A percentile compares a stretch with the other conserved stretches of the same genome.
These are phyloP conservation scores for Philhelius pedissequus DNA, from an alignment of 2,888 invertebrate species.

Conservation along the genomic window DNA sequence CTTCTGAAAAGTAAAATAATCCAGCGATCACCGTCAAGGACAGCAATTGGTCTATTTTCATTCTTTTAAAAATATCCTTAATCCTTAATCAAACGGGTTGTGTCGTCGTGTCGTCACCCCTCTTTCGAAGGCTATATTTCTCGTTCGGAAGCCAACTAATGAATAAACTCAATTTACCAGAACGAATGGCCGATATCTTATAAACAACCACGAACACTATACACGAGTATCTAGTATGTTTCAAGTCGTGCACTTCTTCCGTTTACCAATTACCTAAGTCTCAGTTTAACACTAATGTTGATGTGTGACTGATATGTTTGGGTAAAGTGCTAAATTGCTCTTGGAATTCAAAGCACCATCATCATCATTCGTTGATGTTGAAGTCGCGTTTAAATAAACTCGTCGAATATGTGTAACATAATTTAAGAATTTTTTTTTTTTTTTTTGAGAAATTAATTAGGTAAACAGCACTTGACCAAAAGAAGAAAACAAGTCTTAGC, in stretches of 20 bases:
- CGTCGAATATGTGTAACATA: constrained; percentile 54
- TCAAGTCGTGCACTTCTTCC: constrained; percentile 58
- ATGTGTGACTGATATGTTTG: constrained; percentile 32
- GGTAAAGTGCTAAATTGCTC: constrained; percentile 61
- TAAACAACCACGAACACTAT: neutral
- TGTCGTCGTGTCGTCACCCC: constrained; percentile 13
- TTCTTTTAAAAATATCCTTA: constrained; percentile 37
- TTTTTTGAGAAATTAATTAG: constrained; percentile 54
- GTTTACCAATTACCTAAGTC: constrained; percentile 44
- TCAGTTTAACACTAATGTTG: constrained; percentile 50
- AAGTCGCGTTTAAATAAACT: constrained; percentile 37
- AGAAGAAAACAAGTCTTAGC: neutral
- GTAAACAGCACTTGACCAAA: constrained; percentile 52
- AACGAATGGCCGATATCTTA: constrained; percentile 55
- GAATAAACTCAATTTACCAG: constrained; percentile 55
- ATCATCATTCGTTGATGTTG: neutral
- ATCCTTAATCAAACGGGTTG: neutral
- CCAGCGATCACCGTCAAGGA: constrained; percentile 63
- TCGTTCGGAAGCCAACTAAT: constrained; percentile 57
- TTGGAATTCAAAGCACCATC: constrained; percentile 29
- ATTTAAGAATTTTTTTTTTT: constrained; percentile 26
- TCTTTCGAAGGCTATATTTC: constrained; percentile 37
- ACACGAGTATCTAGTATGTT: no score
- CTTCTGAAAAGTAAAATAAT: constrained; percentile 76
- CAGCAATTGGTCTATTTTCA: constrained; percentile 36